Percentiles rank a stretch among this genome's conserved stretches.
Conservation (phyloP, 2,797 vertebrate species). For the Pangasius sanitwongsei region DNA sequence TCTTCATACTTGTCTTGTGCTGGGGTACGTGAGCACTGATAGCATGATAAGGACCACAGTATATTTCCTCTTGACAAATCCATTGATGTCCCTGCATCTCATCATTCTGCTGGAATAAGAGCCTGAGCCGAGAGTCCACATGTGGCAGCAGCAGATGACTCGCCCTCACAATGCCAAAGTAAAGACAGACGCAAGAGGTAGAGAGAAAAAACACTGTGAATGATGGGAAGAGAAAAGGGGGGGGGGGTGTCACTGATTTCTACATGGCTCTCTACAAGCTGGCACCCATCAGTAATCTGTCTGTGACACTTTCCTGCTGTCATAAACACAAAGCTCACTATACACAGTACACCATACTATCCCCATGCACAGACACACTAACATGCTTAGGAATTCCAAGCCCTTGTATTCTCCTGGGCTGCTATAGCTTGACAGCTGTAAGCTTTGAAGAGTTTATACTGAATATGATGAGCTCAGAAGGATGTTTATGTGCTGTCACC, state of each 20-base stretch:
- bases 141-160: conserved; percentile 52
- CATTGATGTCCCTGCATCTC: conserved; percentile 56
- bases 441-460: conserved; percentile 51
- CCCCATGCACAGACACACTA: conserved; percentile 37
- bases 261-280: conserved; percentile 67
- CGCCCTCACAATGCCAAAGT: conserved; percentile 63
- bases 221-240: conserved; percentile 24
- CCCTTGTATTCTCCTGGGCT: conserved; percentile 46
- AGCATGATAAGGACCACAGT: conserved; percentile 59
- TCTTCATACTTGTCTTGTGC: conserved; percentile 60
- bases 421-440: conserved; percentile 49
- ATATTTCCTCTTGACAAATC: conserved; percentile 73
- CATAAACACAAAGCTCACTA: conserved; percentile 62
- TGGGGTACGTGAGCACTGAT: conserved; percentile 30
- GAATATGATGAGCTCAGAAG: conserved; percentile 52
- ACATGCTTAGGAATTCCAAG: conserved; percentile 53
- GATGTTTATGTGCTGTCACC: conserved; percentile 47
- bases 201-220: conserved; percentile 18
- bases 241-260: conserved; percentile 50
- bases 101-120: conserved; percentile 62
- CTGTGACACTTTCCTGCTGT: conserved; percentile 65
- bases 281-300: conserved; percentile 70
- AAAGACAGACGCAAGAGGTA: conserved; percentile 44
- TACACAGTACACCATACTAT: conserved; percentile 35
- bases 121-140: conserved; percentile 56